phyloP scores from a whole-genome alignment of 2,113 vertebrate genomes.

The Antechinus stuartii region DNA sequence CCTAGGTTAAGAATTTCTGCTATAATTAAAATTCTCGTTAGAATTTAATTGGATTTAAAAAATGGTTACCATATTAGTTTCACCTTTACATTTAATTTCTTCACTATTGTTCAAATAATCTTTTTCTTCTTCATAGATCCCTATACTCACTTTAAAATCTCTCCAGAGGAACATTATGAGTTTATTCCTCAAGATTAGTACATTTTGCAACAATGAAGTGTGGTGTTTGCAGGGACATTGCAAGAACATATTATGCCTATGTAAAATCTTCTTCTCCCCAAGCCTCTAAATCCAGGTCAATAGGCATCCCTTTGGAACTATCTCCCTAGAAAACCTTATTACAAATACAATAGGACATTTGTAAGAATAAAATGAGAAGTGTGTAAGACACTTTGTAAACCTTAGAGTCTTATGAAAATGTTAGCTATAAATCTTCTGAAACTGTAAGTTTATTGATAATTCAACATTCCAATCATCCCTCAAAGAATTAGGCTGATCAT shows the following conservation, averaged over 20 bases:
- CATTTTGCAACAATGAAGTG: neutral
- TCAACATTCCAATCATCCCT: neutral
- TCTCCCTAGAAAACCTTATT: neutral
- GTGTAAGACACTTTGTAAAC: neutral
- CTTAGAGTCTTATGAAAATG: neutral
- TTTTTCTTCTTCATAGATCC: neutral
- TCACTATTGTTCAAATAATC: neutral
- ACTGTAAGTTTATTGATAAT: neutral
- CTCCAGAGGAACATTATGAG: neutral
- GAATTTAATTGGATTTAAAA: neutral
- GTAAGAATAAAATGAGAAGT: neutral
- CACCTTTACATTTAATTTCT: neutral
- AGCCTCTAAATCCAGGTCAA: neutral
- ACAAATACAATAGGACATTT: neutral
- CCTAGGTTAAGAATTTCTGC: neutral
- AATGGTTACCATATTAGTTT: neutral
- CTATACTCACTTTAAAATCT: neutral
- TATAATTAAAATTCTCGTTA: neutral
- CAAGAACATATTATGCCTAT: neutral
- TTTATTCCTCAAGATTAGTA: neutral
- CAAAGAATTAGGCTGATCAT: neutral
- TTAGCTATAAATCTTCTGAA: neutral
- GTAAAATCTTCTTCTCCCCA: neutral
- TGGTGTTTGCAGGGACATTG: rapidly evolving
- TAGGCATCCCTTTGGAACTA: neutral